These are phyloP conservation scores for Delia radicum DNA, from an alignment of 1,140 invertebrate species.

Conservation along the genomic window DNA sequence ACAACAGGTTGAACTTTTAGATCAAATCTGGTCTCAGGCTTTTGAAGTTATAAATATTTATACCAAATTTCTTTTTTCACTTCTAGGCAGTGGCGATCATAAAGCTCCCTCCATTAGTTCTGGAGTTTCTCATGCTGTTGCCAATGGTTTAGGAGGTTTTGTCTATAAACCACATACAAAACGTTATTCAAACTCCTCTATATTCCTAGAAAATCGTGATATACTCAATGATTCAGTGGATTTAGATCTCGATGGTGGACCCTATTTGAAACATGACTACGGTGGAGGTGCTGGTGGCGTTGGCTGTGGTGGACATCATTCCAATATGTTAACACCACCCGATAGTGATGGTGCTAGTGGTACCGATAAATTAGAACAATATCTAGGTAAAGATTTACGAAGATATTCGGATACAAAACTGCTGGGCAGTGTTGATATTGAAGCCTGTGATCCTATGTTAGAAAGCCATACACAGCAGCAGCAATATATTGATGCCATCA, in stretches of 20 bases:
- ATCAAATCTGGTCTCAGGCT: too few species aligned
- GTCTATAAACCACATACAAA: constrained; percentile 45
- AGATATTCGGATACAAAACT: constrained; percentile 59
- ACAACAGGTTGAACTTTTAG: too few species aligned
- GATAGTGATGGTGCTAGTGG: constrained; percentile 34
- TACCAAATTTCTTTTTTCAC: not conserved
- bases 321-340: constrained; percentile 41
- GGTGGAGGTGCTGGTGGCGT: not conserved
- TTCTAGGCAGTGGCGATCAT: constrained; percentile 48
- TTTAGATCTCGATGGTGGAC: constrained; percentile 31
- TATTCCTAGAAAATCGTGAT: constrained; percentile 55
- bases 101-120: constrained; percentile 49
- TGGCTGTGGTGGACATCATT: constrained; percentile 39
- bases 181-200: constrained; percentile 52
- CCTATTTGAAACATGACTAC: constrained; percentile 47
- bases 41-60: too few species aligned
- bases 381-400: constrained; percentile 41
- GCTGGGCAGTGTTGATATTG: constrained; percentile 29
- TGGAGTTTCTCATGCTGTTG: constrained; percentile 50
- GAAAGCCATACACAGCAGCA: not conserved
- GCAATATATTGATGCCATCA: constrained; percentile 1
- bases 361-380: constrained; percentile 36
- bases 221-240: constrained; percentile 50
- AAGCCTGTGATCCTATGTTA: constrained; percentile 30
- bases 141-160: constrained; percentile 48